These are phyloP conservation scores for Centropus unirufus DNA, from an alignment of 2,113 vertebrate genomes.

Conservation along the genomic window DNA sequence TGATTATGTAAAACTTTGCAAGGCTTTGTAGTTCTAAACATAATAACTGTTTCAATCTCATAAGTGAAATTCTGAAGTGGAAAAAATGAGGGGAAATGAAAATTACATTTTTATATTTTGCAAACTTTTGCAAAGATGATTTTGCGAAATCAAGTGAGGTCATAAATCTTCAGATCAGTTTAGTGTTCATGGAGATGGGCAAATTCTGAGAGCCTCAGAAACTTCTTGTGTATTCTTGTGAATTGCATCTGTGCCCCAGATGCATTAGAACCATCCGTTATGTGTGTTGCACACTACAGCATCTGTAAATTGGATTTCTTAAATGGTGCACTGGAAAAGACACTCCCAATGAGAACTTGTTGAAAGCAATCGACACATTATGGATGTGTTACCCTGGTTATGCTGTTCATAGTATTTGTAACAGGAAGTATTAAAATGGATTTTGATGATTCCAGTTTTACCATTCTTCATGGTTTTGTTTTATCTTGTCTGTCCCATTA, in stretches of 20 bases:
- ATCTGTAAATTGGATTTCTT: neutral
- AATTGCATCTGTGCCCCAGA: neutral
- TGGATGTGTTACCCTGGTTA: neutral
- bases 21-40: slow-evolving; percentile 4
- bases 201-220: neutral
- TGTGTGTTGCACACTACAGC: rapidly evolving
- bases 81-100: neutral
- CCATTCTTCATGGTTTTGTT: neutral
- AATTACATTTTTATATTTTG: neutral
- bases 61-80: neutral
- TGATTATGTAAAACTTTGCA: neutral
- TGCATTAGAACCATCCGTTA: rapidly evolving
- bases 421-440: neutral
- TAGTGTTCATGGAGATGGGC: neutral
- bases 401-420: neutral
- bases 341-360: rapidly evolving
- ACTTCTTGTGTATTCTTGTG: neutral
- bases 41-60: neutral
- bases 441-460: neutral
- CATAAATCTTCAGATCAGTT: neutral
- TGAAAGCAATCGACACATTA: neutral
- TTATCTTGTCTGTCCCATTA: neutral
- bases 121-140: neutral
- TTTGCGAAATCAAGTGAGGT: neutral
- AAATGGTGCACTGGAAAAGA: neutral